These are phyloP conservation scores for Harlomillsia oculata DNA, from an alignment of 1,140 invertebrate genomes.

Conservation along the genomic window DNA sequence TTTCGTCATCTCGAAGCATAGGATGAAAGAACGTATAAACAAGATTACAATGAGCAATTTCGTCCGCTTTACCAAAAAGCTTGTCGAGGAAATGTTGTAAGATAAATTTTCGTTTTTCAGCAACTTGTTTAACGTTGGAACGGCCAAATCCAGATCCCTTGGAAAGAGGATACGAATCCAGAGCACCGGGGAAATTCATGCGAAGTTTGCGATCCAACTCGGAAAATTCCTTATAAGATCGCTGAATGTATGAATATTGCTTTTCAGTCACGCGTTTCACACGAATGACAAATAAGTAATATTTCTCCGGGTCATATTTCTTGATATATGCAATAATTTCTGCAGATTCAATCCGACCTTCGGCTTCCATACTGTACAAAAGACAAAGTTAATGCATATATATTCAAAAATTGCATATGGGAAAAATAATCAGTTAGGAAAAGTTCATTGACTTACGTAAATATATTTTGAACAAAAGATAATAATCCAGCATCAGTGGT, in stretches of 20 bases:
- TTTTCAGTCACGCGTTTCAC: conserved; percentile 70
- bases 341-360: conserved; percentile 78
- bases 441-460: conserved; percentile 59
- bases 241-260: conserved; percentile 75
- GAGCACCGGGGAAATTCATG: conserved; percentile 63
- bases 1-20: conserved; percentile 64
- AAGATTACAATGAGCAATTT: conserved; percentile 89
- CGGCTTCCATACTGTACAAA: conserved; percentile 64
- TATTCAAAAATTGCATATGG: background rate
- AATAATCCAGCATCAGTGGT: conserved; percentile 64
- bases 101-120: conserved; percentile 74
- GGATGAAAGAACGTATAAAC: conserved; percentile 98
- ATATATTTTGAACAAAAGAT: conserved; percentile 87
- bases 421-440: background rate
- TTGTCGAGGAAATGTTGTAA: conserved; percentile 78
- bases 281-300: conserved; percentile 89
- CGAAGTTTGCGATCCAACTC: conserved; percentile 93
- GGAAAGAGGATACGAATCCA: conserved; percentile 47
- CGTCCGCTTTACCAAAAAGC: conserved; percentile 75
- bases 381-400: background rate
- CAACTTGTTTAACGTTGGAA: conserved; percentile 88
- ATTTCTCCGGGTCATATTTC: conserved; percentile 92
- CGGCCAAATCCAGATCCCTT: conserved; percentile 73
- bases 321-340: conserved; percentile 85
- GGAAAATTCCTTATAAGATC: conserved; percentile 91